Conservation (phyloP, 1,140 invertebrate genomes). For the Drosophila ogumai region DNA sequence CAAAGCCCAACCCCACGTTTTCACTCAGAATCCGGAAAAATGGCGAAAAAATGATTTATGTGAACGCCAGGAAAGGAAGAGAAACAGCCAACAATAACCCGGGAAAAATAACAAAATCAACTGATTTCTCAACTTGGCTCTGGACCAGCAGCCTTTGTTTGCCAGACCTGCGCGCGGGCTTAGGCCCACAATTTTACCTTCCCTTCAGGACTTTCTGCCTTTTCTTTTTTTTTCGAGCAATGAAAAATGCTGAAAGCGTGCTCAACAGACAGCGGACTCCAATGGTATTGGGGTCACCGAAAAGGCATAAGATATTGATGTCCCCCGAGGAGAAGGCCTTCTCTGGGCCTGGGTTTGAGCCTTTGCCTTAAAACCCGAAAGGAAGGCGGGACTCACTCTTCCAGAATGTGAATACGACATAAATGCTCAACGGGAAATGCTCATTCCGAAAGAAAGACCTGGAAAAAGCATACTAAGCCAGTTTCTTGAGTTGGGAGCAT, state of each 20-base stretch:
- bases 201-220: slow-evolving; percentile 14
- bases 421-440: background rate
- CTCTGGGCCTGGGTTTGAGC: background rate
- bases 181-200: slow-evolving; percentile 46
- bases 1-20: slow-evolving; percentile 14
- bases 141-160: slow-evolving; percentile 45
- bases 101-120: slow-evolving; percentile 75
- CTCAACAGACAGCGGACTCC: slow-evolving; percentile 21
- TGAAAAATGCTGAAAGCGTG: slow-evolving; percentile 57
- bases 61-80: slow-evolving; percentile 64
- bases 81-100: slow-evolving; percentile 49
- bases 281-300: slow-evolving; percentile 39
- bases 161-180: slow-evolving; percentile 13
- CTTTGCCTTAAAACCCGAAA: too few species aligned
- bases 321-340: slow-evolving; percentile 23
- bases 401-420: slow-evolving; percentile 12
- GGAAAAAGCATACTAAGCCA: background rate
- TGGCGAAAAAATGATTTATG: slow-evolving; percentile 81
- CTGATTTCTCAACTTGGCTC: slow-evolving; percentile 77
- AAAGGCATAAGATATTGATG: slow-evolving; percentile 46
- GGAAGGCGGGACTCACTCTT: background rate
- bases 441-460: background rate
- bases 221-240: slow-evolving; percentile 29
- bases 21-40: slow-evolving; percentile 44
- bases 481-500: background rate